These are phyloP conservation scores for Heliconius melpomene DNA, from an alignment of 1,140 invertebrate species.

Conservation along the genomic window DNA sequence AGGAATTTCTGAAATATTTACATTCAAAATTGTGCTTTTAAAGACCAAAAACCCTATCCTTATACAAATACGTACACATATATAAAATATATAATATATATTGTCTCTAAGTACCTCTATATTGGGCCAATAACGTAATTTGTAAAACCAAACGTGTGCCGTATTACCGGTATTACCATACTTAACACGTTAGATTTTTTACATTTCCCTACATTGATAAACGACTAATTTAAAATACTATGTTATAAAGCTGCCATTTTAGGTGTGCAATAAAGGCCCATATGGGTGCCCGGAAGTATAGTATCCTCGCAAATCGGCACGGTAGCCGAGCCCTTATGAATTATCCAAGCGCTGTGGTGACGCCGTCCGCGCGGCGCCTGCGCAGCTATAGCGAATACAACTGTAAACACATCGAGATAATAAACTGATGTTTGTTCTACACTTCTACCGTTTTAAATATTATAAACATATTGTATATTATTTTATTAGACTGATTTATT, in stretches of 20 bases:
- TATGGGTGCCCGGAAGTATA: constrained; percentile 62
- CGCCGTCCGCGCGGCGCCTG: constrained; percentile 59
- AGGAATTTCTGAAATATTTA: too few relatives aligned
- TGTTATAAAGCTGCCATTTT: constrained; percentile 55
- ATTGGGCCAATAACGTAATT: not conserved
- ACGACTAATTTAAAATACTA: constrained; percentile 32
- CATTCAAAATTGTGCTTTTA: too few relatives aligned
- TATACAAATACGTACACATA: too few relatives aligned
- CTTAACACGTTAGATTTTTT: constrained; percentile 31
- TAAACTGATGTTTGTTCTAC: constrained; percentile 30
- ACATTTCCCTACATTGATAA: constrained; percentile 40
- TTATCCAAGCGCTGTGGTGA: constrained; percentile 66
- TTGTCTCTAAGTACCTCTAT: too few relatives aligned
- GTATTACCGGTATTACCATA: constrained; percentile 9
- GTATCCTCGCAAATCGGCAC: constrained; percentile 46
- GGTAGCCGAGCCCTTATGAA: constrained; percentile 63
- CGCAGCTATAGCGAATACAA: constrained; percentile 46
- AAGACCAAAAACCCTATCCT: too few relatives aligned
- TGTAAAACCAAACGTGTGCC: not conserved
- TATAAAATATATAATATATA: too few relatives aligned
- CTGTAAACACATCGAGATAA: constrained; percentile 53
- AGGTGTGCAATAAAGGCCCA: constrained; percentile 47
- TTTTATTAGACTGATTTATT: not conserved
- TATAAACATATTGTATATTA: not conserved
- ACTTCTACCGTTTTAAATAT: constrained; percentile 6